phyloP scores from a whole-genome alignment of 2,888 invertebrate genomes.

The Acholoe squamosa region DNA sequence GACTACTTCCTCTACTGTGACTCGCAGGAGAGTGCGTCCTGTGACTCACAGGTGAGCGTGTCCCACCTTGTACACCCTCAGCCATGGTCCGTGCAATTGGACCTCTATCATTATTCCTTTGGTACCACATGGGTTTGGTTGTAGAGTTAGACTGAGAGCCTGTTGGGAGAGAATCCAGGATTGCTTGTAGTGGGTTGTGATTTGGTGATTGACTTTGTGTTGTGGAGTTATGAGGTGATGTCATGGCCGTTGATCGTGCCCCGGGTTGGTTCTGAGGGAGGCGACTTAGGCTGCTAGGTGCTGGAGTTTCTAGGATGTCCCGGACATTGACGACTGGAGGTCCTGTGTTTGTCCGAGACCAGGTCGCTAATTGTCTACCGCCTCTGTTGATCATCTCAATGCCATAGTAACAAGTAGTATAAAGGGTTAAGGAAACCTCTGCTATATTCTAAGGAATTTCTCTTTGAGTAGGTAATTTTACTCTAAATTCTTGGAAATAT shows the following conservation, averaged over 20 bases:
- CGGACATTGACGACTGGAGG: slow-evolving; percentile 63
- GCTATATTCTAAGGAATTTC: neutral
- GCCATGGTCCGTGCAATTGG: neutral
- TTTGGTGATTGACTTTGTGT: neutral
- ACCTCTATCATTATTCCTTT: neutral
- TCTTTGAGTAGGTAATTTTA: too few relatives aligned
- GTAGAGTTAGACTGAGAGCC: neutral
- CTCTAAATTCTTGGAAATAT: too few relatives aligned
- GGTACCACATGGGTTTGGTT: neutral
- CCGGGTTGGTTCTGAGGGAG: neutral
- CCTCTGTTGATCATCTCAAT: slow-evolving; percentile 71
- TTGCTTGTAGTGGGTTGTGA: neutral
- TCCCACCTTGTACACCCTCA: neutral
- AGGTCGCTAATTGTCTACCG: neutral
- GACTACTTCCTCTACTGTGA: neutral
- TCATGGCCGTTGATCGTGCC: neutral
- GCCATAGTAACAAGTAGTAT: slow-evolving; percentile 77
- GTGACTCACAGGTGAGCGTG: neutral
- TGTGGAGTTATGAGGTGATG: neutral
- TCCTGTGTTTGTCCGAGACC: slow-evolving; percentile 33
- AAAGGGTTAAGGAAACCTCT: slow-evolving; percentile 71
- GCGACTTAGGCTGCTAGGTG: slow-evolving; percentile 29
- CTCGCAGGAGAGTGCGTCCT: neutral
- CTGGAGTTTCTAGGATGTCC: slow-evolving; percentile 58
- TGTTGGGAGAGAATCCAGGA: neutral